These are phyloP conservation scores for Aselliscus stoliczkanus DNA, from an alignment of 2,797 vertebrate species.

Conservation along the genomic window DNA sequence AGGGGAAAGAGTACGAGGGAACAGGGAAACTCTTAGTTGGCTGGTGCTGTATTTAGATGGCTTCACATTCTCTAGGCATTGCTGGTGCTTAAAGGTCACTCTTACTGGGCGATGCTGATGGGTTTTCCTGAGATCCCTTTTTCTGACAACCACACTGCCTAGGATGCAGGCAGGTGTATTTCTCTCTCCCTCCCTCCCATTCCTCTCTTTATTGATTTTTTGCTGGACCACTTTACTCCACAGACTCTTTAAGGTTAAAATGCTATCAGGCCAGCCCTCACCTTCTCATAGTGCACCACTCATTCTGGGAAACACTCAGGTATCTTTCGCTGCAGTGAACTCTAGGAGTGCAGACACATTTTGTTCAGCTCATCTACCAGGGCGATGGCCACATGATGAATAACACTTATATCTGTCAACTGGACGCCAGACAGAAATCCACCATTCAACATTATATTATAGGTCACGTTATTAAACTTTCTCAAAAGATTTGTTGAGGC, in stretches of 20 bases:
- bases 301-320: background rate
- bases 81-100: background rate
- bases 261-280: background rate
- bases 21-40: background rate
- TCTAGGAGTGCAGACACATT: background rate
- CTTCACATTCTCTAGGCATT: background rate
- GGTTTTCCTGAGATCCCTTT: background rate
- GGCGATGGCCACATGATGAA: background rate
- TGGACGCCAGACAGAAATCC: background rate
- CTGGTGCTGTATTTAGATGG: background rate
- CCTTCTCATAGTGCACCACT: background rate
- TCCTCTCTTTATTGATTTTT: background rate
- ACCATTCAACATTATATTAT: background rate
- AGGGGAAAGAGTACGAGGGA: background rate
- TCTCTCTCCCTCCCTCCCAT: background rate
- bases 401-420: background rate
- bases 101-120: background rate
- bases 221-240: background rate
- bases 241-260: background rate
- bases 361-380: background rate
- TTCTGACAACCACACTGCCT: background rate
- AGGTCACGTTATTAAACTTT: background rate
- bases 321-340: background rate
- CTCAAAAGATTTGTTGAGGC: background rate
- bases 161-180: background rate